A percentile compares a stretch with the other conserved stretches of the same genome.
These are phyloP conservation scores for Ericerus pela DNA, from an alignment of 1,140 invertebrate species.

Conservation along the genomic window DNA sequence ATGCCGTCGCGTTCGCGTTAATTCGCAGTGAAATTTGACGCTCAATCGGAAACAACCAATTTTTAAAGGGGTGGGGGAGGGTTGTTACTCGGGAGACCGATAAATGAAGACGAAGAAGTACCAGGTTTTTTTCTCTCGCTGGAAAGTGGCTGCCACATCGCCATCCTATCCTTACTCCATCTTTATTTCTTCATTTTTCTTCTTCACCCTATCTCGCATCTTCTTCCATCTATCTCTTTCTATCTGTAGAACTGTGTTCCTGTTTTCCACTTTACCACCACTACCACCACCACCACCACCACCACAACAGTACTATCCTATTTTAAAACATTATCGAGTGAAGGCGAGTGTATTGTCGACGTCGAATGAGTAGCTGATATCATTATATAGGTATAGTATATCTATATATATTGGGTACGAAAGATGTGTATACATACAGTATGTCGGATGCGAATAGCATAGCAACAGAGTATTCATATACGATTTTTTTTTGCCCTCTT, in stretches of 20 bases:
- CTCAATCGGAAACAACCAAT: conserved; percentile 10
- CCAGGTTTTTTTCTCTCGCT: too few species aligned
- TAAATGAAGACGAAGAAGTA: conserved; percentile 9
- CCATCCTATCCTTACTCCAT: too few species aligned
- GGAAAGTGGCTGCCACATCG: conserved; percentile 6
- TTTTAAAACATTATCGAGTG: too few species aligned
- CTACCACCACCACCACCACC: too few species aligned
- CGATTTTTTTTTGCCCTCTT: not conserved
- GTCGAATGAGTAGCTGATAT: conserved; percentile 12
- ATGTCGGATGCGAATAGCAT: conserved; percentile 10
- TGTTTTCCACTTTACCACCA: too few species aligned
- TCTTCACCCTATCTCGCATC: too few species aligned
- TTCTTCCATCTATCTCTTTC: too few species aligned
- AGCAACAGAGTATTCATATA: conserved; percentile 1
- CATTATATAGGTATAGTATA: too few species aligned
- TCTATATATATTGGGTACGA: conserved; percentile 8
- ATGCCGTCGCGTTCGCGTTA: conserved; percentile 2
- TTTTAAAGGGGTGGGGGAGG: too few species aligned
- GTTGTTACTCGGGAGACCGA: conserved; percentile 4
- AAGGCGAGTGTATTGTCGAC: conserved; percentile 8
- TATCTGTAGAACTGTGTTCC: too few species aligned
- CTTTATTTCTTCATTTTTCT: too few species aligned
- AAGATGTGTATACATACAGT: conserved; percentile 11
- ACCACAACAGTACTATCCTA: too few species aligned
- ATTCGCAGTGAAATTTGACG: conserved; percentile 12